Evolutionary conservation across 2,113 vertebrate genomes (phyloP).

Genomic region (Phyllostomus hastatus): DNA sequence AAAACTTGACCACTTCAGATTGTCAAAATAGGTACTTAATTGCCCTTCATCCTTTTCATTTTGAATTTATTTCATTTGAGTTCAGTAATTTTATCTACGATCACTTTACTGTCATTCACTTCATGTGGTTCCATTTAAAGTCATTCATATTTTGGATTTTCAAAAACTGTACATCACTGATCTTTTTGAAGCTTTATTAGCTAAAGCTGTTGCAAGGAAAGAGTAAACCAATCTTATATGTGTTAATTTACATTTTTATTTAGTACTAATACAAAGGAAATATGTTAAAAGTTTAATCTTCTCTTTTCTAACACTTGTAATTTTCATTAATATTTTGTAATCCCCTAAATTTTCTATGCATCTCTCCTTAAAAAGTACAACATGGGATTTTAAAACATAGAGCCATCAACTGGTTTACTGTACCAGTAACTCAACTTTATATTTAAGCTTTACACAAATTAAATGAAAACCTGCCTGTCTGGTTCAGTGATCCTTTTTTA

Average conservation of each 20-base stretch:
- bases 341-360: conserved; percentile 60
- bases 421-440: conserved; percentile 62
- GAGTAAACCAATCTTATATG: conserved; percentile 57
- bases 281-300: conserved; percentile 67
- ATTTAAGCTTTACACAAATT: conserved; percentile 68
- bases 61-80: conserved; percentile 80
- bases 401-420: conserved; percentile 53
- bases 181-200: conserved; percentile 79
- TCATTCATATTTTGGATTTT: conserved; percentile 81
- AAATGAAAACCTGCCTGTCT: conserved; percentile 65
- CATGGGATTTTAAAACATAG: conserved; percentile 42
- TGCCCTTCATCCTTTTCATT: conserved; percentile 84
- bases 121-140: conserved; percentile 82
- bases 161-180: conserved; percentile 68
- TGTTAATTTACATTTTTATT: conserved; percentile 77
- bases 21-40: conserved; percentile 87
- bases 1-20: conserved; percentile 92
- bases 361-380: conserved; percentile 63
- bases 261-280: conserved; percentile 66
- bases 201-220: conserved; percentile 77
- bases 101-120: conserved; percentile 73
- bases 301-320: conserved; percentile 63
- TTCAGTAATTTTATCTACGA: conserved; percentile 77
- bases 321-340: conserved; percentile 69
- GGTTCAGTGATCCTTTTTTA: conserved; percentile 54